Base-by-base conservation (phyloP, 1,140 invertebrate species). In the Leptonema lineaticorne region DNA sequence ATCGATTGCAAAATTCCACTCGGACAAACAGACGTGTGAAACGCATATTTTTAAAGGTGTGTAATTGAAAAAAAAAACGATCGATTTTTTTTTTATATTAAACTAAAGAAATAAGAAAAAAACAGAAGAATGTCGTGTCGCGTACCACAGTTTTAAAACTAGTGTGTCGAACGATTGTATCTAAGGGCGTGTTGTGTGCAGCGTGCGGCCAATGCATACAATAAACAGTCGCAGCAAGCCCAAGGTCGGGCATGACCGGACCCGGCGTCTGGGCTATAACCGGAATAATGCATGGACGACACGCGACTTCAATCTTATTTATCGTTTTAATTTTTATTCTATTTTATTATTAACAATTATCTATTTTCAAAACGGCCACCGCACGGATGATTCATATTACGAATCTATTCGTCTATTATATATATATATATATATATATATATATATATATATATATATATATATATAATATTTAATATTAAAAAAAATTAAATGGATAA, bases 211-310 rank as follows among this genome's bases (percentile, higher is more conserved):
- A 59, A 7, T 68, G 67, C 67, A 68, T 71, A 67, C 53, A 59
- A 60, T 59, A 48, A 63, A 59, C 28, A 60, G 50, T 68, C 62
- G 62, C 60, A 57, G 56, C 26, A 41, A 11, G 37, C 58, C 63
- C 70, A 71, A 71, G 70, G 70, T 68, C 70, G 70, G 56, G 50
- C 70, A 69, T 60, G 70, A 68, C 70, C 69, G 70, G 62, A 64
- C 62, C 62, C 56, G 26, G 62, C 66, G 70, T 68, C 70, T 71
- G 70, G 70, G 62, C 56, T 68, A 71, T 65, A 71, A 71, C 48
- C 66, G 67, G 70, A 68, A 28, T 2, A 11, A 2, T 20, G 6
- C 67, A 71, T 29, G 27, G 70, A 62, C 46, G 69, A 14, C 62
- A 9, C 63, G 46, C 11, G 37, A 41, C 30, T 33, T 11, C 30